These are phyloP conservation scores for Trematocara marginatum DNA, from an alignment of 2,113 vertebrate species.

Conservation along the genomic window DNA sequence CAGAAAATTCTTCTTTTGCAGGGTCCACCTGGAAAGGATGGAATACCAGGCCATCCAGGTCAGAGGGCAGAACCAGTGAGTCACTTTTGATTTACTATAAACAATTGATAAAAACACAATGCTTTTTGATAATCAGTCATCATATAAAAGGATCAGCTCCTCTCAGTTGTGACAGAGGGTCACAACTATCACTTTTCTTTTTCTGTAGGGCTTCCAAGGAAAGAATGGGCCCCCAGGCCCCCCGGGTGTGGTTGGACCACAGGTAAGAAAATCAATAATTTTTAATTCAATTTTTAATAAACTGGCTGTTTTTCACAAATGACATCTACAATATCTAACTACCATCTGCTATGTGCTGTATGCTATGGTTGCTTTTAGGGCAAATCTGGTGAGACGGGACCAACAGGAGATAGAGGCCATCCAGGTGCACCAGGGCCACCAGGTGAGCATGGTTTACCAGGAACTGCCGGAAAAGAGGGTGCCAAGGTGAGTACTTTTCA, in stretches of 20 bases:
- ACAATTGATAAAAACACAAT: neutral
- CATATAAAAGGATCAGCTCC: neutral
- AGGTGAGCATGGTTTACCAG: constrained; percentile 87
- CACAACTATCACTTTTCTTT: neutral
- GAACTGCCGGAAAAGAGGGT: constrained; percentile 84
- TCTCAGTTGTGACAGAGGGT: neutral
- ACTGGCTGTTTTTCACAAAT: neutral
- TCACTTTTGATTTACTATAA: neutral
- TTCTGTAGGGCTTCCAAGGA: constrained; percentile 78
- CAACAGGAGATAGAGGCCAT: constrained; percentile 85
- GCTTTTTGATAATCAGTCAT: neutral
- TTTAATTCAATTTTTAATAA: neutral
- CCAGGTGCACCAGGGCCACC: constrained; percentile 88
- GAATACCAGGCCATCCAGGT: constrained; percentile 84
- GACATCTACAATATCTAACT: neutral
- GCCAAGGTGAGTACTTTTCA: constrained; percentile 76
- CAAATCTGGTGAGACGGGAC: constrained; percentile 83
- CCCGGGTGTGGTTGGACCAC: constrained; percentile 85
- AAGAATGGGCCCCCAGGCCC: constrained; percentile 84
- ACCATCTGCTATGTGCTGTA: neutral
- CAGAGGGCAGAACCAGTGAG: constrained; percentile 86
- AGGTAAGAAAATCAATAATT: constrained; percentile 66
- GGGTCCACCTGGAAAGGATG: constrained; percentile 86
- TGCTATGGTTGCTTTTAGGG: constrained; percentile 66
- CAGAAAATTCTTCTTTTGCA: constrained; percentile 35